Conservation (phyloP, 2,888 invertebrate genomes). For the Caradrina clavipalpis region DNA sequence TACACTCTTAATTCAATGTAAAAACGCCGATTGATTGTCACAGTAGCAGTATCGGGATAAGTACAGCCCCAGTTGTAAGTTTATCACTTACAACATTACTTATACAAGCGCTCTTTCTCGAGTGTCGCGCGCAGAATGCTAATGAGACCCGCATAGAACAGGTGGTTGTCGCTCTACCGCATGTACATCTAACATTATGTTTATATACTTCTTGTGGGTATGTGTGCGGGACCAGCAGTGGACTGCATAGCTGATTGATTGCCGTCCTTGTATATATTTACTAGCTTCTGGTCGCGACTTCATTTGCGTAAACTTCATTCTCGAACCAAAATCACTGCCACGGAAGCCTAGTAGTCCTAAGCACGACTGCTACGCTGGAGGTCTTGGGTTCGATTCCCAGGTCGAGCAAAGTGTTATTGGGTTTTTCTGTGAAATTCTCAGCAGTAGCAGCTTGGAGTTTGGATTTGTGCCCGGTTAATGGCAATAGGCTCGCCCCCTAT, state of each 20-base stretch:
- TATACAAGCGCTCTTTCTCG: constrained; percentile 25
- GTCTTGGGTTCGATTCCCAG: no score
- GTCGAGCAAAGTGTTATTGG: no score
- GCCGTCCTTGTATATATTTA: not conserved
- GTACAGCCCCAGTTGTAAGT: constrained; percentile 13
- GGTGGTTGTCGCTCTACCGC: constrained; percentile 7
- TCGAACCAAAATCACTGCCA: no score
- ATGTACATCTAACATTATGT: not conserved
- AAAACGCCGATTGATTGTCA: not conserved
- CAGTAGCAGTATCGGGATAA: not conserved
- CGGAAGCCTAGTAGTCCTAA: no score
- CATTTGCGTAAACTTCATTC: no score
- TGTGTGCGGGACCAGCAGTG: not conserved
- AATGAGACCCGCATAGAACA: constrained; percentile 32
- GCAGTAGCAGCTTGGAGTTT: no score
- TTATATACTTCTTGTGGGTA: not conserved
- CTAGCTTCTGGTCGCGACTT: no score
- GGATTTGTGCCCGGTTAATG: no score
- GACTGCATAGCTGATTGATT: not conserved
- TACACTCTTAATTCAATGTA: no score
- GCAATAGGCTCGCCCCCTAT: no score
- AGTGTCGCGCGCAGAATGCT: constrained; percentile 27
- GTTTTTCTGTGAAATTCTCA: no score
- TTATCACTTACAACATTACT: constrained; percentile 39
- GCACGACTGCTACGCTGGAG: no score